Base-by-base conservation (phyloP, 1,140 invertebrate species). In the Pseudomyrmex pallidus region DNA sequence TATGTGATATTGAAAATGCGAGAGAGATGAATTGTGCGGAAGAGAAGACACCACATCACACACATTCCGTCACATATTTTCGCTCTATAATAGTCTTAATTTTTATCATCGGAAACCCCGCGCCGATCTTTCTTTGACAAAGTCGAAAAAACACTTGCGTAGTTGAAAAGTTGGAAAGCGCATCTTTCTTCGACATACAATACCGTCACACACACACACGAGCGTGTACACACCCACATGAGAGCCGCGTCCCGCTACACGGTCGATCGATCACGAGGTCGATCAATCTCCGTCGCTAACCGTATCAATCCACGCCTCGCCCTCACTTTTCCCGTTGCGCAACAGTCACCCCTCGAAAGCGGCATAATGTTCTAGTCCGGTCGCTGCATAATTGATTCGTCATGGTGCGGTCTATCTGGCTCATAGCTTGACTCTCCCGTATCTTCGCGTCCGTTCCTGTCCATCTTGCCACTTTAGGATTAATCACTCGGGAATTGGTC, bases 301-400 rank as follows among this genome's bases (percentile, higher is more conserved):
- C 52, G 54, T 78, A 59, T 68, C 74, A 77, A 77, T 77, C 74
- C 63, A 46, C 54, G 44, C 10, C 74, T 77, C 63, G 62, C 63
- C 74, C 20, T 78, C 82, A 67, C 80, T 74, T 83, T 83, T 83
- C 70, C 57, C 61, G 68, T 64, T 61, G 68, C 61, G 52, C 63
- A 59, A 22, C 70, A 62, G 57, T 48, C 22, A 8, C 50, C 50
- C 50, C 61, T 50, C 54, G 61, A 63, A 78, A 78, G 64, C 74
- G 62, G 82, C 74, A 84, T 83, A 83, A 83, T 83, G 82, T 76
- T 76, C 62, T 73, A 64, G 73, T 56, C 56, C 17, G 52, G 52
- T 66, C 22, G 82, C 15, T 76, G 82, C 82, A 83, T 83, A 84
- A 84, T 78, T 84, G 82, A 84, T 84, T 84, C 82, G 63, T 83